Base-by-base conservation (phyloP, 2,888 invertebrate genomes). In the Mylabris sibirica region DNA sequence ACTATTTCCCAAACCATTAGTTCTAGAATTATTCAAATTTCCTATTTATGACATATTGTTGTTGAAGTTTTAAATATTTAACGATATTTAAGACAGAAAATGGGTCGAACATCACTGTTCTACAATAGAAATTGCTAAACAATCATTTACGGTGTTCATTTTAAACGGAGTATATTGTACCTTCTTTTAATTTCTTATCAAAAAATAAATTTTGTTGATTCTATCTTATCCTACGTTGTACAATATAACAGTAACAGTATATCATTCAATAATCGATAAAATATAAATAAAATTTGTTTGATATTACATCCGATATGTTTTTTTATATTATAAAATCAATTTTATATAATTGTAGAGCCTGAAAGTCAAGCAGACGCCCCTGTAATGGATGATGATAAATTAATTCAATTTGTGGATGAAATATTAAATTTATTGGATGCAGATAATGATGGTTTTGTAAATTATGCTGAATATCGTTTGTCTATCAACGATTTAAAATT, bases 381-480 rank as follows among this genome's bases (percentile, higher is more conserved):
- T 26, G 77, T 81, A 0, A 88, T 89, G 73, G 83, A 87, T 0
- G 92, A 92, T 75, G 84, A 86, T 0, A 85, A 88, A 59, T 78
- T 92, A 0, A 85, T 86, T 70, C 82, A 84, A 1, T 81, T 89
- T 0, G 78, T 91, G 49, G 93, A 93, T 76, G 87, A 89, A 11
- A 90, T 92, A 0, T 81, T 95, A 30, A 85, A 85, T 17, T 86
- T 88, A 66, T 89, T 91, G 68, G 95, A 95, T 79, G 79, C 87
- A 30, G 90, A 95, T 79, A 86, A 87, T 26, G 95, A 95, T 78
- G 95, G 95, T 0, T 93, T 86, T 78, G 88, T 95, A 41, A 91
- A 89, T 73, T 92, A 91, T 78, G 75, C 85, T 4, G 92, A 92
- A 80, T 92, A 88, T 67, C 74, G 70, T 65, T 65, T 70, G 62